Evolutionary conservation across 2,888 invertebrate species (phyloP), one percentile per base, ranked within the genome.

Genomic region (Hypselothyrea guttata): DNA sequence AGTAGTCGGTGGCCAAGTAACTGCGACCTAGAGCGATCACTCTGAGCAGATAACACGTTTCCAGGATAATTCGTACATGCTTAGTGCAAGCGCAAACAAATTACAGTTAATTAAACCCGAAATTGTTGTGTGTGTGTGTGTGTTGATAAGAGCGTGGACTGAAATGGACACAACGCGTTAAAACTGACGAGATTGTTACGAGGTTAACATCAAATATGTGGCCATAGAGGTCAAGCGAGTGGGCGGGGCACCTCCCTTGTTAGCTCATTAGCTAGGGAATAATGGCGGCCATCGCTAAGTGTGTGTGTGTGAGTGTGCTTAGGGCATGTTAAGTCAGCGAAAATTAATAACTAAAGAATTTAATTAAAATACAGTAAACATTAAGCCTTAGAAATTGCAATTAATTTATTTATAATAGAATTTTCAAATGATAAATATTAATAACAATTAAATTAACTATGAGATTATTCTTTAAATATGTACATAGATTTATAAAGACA

Each of bases 41-140:
- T 35, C 44, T 57, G 72, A 34, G 64, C 49, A 73, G 79, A 78
- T 75, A 78, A 52, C 66, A 33, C 31, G 37, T 27, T 58, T 47
- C 74, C 51, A 64, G 71, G 78, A 77, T 77, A 66, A 74, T 69
- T 45, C 55, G 48, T 45, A 67, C 60, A 55, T 68, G 72, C 78
- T 74, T 75, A 71, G 75, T 68, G 75, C 72, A 71, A 22, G 38
- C 56, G 72, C 75, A 78, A 78, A 79, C 75, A 75, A 76, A 76
- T 76, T 76, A 76, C 66, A 66, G 81, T 79, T 76, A 79, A 76
- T 76, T 76, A 76, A 76, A 76, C 76, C 73, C 61, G 76, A 76
- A 79, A 76, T 70, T 70, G 76, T 79, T 75, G 76, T 69, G 75
- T 48, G 30, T 15, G 41, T 41, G 13, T 70, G 40, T 53, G 51